These are phyloP conservation scores for Dasysyrphus tricinctus DNA, from an alignment of 2,888 invertebrate genomes.

Conservation along the genomic window DNA sequence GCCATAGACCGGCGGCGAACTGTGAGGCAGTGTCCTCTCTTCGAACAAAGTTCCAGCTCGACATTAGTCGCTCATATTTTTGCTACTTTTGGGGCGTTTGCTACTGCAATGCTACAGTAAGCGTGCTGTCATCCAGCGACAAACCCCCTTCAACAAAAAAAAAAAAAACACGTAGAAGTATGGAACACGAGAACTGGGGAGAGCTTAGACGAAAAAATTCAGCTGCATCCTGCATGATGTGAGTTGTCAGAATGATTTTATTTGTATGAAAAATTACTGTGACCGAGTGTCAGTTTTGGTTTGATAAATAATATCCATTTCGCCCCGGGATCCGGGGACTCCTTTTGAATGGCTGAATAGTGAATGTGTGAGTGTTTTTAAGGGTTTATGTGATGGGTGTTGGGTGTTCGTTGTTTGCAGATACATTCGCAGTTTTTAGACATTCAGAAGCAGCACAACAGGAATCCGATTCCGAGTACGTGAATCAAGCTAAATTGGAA, in stretches of 20 bases:
- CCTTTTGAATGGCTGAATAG: conserved; percentile 8
- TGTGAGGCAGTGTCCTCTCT: conserved; percentile 6
- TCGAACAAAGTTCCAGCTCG: conserved; percentile 44
- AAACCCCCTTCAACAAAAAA: conserved; percentile 30
- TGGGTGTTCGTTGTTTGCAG: conserved; percentile 46
- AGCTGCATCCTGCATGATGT: conserved; percentile 74
- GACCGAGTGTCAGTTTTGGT: conserved; percentile 75
- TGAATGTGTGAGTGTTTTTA: conserved; percentile 14
- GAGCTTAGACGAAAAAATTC: conserved; percentile 41
- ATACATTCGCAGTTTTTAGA: conserved; percentile 53
- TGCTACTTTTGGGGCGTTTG: conserved; percentile 62
- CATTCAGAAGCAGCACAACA: conserved; percentile 35
- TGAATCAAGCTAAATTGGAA: conserved; percentile 66
- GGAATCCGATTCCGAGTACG: conserved; percentile 53
- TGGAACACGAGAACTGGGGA: conserved; percentile 43
- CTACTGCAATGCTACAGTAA: conserved; percentile 66
- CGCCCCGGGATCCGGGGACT: conserved; percentile 46
- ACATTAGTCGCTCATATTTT: conserved; percentile 69
- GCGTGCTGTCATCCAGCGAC: conserved; percentile 70
- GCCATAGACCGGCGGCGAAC: conserved; percentile 7
- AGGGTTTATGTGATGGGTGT: conserved; percentile 63
- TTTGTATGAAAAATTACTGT: conserved; percentile 75
- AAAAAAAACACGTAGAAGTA: conserved; percentile 22
- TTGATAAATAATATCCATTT: conserved; percentile 76
- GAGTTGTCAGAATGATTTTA: conserved; percentile 75